Percentiles rank a stretch among this genome's conserved stretches.
Evolutionary conservation across 2,797 vertebrate genomes (phyloP).

Genomic region (Brachyrhaphis roseni): DNA sequence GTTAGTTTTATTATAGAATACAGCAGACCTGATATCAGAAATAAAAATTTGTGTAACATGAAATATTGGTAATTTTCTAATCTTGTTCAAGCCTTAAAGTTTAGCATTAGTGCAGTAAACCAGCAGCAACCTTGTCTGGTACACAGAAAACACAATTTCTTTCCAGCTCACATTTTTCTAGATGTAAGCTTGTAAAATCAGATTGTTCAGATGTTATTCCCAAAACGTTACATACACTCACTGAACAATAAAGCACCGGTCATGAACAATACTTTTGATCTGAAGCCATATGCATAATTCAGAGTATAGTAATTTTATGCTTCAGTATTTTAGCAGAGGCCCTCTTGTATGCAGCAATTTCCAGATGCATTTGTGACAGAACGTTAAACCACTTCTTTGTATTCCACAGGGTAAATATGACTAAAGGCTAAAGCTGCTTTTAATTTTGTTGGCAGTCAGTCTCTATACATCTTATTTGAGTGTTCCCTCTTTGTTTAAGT

Average conservation of each 20-base stretch:
- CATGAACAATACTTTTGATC: conserved; percentile 60
- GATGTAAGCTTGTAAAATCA: conserved; percentile 49
- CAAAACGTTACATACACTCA: conserved; percentile 50
- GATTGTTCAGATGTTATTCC: conserved; percentile 43
- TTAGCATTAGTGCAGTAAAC: conserved; percentile 18
- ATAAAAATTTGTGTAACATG: not conserved
- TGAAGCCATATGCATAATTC: conserved; percentile 67
- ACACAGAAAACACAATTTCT: conserved; percentile 23
- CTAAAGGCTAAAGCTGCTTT: conserved; percentile 58
- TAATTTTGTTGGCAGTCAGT: conserved; percentile 67
- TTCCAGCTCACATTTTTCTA: conserved; percentile 30
- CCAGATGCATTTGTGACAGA: conserved; percentile 66
- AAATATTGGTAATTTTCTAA: conserved; percentile 21
- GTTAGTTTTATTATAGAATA: not conserved
- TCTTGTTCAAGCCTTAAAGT: conserved; percentile 9
- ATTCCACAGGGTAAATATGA: conserved; percentile 57
- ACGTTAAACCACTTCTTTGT: conserved; percentile 62
- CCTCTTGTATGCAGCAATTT: conserved; percentile 63
- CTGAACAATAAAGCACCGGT: conserved; percentile 60
- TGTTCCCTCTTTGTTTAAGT: conserved; percentile 45
- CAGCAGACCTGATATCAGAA: not conserved
- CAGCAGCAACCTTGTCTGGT: conserved; percentile 2
- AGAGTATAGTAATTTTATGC: conserved; percentile 60
- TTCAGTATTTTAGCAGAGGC: conserved; percentile 53
- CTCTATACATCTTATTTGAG: conserved; percentile 57